Evolutionary conservation across 1,140 invertebrate species (phyloP), one percentile per base, ranked within the genome.

Genomic region (Tachypleus tridentatus): DNA sequence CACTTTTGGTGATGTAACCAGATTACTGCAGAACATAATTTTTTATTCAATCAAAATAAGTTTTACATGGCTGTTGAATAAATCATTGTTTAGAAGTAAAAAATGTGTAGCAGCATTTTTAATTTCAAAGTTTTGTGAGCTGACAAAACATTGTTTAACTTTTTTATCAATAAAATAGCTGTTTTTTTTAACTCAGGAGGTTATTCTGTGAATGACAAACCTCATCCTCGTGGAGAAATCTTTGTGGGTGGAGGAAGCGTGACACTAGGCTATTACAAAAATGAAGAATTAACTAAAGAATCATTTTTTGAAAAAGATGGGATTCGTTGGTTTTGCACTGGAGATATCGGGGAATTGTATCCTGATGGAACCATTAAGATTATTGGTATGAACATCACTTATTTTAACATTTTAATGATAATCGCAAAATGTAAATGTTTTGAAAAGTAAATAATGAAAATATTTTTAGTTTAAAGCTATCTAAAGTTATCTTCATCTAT

Each of bases 291-390:
- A 61, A 82, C 80, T 3, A 74, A 76, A 57, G 80, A 82, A 72
- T 76, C 79, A 52, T 83, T 81, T 69, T 73, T 73, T 8, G 73
- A 71, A n/a, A 66, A 77, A 51, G 70, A 80, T 68, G 77, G 77
- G 7, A 69, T 72, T 11, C 64, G 72, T n/a, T 79, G 78, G 71
- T 84, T 84, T 72, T 78, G 76, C 61, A 79, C 81, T 51, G 82
- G 82, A 4, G 82, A 83, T 72, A 81, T 83, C 68, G 82, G 81
- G 4, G 77, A 80, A 67, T 75, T 84, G 64, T 72, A 78, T 60
- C 67, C 69, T 4, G 80, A 82, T 72, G 82, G 82, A 48, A 76
- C 74, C 59, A 72, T 84, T 0, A 75, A 74, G 67, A 80, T 83
- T 64, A 82, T 73, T 57, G 67, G 67, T 69, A 58, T 61, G 49